A percentile compares a stretch with the other conserved stretches of the same genome.
phyloP scores from a whole-genome alignment of 1,140 invertebrate species.

The Orius insidiosus region DNA sequence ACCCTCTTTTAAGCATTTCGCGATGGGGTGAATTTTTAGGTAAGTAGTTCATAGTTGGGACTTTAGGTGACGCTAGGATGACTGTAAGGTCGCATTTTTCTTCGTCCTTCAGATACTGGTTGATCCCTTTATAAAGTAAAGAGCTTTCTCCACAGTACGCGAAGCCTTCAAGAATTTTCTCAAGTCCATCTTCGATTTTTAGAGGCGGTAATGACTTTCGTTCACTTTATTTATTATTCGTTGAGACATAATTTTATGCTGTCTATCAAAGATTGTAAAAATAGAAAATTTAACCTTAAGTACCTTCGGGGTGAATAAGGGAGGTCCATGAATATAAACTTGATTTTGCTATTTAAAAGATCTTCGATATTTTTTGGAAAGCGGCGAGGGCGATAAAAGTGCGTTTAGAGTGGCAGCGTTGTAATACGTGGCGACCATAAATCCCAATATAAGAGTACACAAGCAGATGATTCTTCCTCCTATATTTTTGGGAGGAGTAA shows the following conservation, averaged over 20 bases:
- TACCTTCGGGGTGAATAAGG: background rate
- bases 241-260: no score
- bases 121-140: slow-evolving; percentile 4
- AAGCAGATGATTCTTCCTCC: background rate
- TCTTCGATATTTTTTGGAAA: background rate
- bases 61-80: background rate
- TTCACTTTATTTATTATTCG: no score
- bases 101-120: slow-evolving; percentile 1
- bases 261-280: no score
- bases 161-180: background rate
- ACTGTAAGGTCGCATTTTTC: slow-evolving; percentile 4
- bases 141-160: background rate
- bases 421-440: slow-evolving; percentile 2
- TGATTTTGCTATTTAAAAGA: background rate
- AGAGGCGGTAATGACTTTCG: background rate
- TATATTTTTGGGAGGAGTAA: background rate
- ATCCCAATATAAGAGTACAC: background rate
- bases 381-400: background rate
- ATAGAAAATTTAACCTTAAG: no score
- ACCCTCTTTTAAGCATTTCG: slow-evolving; percentile 3
- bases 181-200: background rate
- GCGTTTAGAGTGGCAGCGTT: slow-evolving; percentile 4
- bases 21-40: background rate
- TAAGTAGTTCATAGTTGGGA: background rate
- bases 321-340: background rate